These are phyloP conservation scores for Eristalis pertinax DNA, from an alignment of 2,888 invertebrate genomes.

Conservation along the genomic window DNA sequence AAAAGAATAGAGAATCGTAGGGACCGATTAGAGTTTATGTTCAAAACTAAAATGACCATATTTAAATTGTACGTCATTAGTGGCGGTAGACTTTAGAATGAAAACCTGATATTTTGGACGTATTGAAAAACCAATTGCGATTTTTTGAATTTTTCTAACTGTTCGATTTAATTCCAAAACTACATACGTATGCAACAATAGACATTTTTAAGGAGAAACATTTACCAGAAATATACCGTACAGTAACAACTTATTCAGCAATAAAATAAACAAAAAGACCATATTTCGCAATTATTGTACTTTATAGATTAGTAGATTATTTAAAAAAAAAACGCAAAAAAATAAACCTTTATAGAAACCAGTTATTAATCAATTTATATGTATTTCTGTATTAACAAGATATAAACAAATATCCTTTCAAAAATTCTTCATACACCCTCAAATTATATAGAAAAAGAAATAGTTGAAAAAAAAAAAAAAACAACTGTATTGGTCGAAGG, in stretches of 20 bases:
- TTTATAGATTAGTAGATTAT: conserved; percentile 44
- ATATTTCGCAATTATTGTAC: conserved; percentile 57
- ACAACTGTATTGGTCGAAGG: conserved; percentile 32
- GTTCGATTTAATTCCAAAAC: conserved; percentile 34
- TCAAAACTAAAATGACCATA: background rate
- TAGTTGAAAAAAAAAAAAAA: conserved; percentile 36
- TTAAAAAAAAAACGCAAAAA: background rate
- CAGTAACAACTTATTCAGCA: conserved; percentile 36
- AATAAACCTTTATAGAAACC: conserved; percentile 23
- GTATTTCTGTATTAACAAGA: conserved; percentile 36
- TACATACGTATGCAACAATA: conserved; percentile 12
- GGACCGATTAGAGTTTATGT: conserved; percentile 23
- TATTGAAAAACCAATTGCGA: conserved; percentile 10
- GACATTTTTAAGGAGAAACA: conserved; percentile 51
- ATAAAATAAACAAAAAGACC: conserved; percentile 31
- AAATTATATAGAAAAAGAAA: conserved; percentile 42
- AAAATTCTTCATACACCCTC: conserved; percentile 45
- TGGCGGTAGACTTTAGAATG: background rate
- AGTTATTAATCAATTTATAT: conserved; percentile 49
- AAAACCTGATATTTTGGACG: background rate
- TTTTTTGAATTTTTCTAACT: conserved; percentile 24
- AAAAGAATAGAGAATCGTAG: conserved; percentile 18
- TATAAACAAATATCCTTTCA: conserved; percentile 22
- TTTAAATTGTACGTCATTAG: background rate
- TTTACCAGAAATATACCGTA: conserved; percentile 51